Evolutionary conservation across 1,140 invertebrate species (phyloP), one percentile per base, ranked within the genome.

Genomic region (Drosophila sturtevanti): DNA sequence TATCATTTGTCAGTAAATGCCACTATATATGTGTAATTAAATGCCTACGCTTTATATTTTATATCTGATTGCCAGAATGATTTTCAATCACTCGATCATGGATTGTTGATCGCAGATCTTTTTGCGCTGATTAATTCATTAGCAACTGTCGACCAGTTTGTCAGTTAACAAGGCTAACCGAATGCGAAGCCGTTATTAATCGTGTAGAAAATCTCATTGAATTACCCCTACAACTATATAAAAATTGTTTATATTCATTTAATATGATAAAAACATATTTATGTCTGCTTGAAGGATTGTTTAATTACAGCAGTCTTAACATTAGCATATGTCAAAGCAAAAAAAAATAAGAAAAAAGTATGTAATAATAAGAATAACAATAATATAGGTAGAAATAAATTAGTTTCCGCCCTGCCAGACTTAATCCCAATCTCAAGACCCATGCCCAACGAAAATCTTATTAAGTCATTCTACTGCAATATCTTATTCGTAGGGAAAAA

Each of bases 241-340:
- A 22, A 31, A 58, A 72, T 63, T 78, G 68, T 68, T 63, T 67
- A 51, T 60, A 52, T 62, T 77, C 60, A 80, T 75, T 80, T 80
- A 60, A 63, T 65, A 79, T 77, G 55, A 63, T 81, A 76, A 81
- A 62, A 62, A 74, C 73, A 68, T 68, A 86, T 85, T 85, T 77
- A 74, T 77, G 78, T 66, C 77, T 61, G 27, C 48, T 64, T 68
- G 76, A 79, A 63, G 64, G 55, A 87, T 81, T 81, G 69, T 77
- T 73, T 79, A 86, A 85, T 81, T 87, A 48, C 41, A 48, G 9
- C 41, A 78, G 74, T 52, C 56, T 60, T 48, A 35, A 24, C 41
- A 87, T 87, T 86, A 79, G 82, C 81, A 86, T 86, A 87, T 82
- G 82, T 87, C 82, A 79, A 56, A 81, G 79, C 81, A 87, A 56